Evolutionary conservation across 2,113 vertebrate genomes (phyloP).

Genomic region (Jacana jacana): DNA sequence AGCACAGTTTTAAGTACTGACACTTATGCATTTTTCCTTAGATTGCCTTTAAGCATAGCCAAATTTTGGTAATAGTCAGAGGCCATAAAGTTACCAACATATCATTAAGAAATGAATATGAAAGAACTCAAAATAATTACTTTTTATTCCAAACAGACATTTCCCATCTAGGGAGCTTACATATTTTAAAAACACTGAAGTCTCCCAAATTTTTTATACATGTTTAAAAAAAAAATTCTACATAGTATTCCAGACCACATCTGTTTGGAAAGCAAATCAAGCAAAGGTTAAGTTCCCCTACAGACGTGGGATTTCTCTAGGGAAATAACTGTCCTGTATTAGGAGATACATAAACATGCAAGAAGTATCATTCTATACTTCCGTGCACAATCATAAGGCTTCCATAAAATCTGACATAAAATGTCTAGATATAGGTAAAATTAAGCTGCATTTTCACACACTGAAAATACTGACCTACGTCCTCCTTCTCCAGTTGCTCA

Average conservation of each 20-base stretch:
- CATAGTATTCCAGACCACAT: neutral
- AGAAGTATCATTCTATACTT: neutral
- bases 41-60: neutral
- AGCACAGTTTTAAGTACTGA: neutral
- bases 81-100: neutral
- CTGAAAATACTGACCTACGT: neutral
- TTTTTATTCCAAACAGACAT: neutral
- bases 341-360: rapidly evolving
- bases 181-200: neutral
- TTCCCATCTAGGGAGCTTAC: neutral
- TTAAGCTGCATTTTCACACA: neutral
- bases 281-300: neutral
- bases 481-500: neutral
- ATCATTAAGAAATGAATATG: neutral
- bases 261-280: neutral
- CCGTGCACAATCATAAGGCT: neutral
- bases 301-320: neutral
- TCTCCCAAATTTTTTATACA: neutral
- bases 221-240: neutral
- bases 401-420: neutral
- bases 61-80: neutral
- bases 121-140: neutral
- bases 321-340: neutral
- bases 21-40: neutral
- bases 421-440: neutral